Percentiles rank a stretch among this genome's conserved stretches.
Conservation (phyloP, 2,113 vertebrate species). For the Festucalex cinctus region DNA sequence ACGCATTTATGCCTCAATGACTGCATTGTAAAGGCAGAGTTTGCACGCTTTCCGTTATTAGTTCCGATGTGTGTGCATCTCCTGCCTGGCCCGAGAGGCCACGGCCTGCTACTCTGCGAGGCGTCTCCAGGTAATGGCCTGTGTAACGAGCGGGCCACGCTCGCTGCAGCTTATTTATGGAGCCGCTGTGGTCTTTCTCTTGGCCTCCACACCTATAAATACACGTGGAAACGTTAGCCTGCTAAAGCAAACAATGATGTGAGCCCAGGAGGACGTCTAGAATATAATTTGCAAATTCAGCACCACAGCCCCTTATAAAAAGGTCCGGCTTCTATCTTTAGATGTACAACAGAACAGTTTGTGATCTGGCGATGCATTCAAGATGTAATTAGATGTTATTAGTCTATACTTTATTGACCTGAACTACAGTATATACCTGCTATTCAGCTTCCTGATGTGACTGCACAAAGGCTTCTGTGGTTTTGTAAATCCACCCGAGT, state of each 20-base stretch:
- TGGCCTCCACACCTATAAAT: conserved; percentile 65
- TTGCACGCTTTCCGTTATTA: conserved; percentile 32
- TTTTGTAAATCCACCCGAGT: conserved; percentile 9
- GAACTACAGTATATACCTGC: conserved; percentile 14
- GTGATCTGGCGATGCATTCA: conserved; percentile 40
- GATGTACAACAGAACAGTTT: conserved; percentile 42
- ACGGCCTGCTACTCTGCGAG: conserved; percentile 36
- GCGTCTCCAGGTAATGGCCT: conserved; percentile 66
- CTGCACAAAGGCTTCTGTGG: conserved; percentile 18
- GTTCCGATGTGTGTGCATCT: conserved; percentile 45
- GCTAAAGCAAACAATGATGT: conserved; percentile 70
- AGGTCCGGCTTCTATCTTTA: conserved; percentile 1
- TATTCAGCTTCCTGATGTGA: conserved; percentile 8
- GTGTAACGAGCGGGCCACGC: conserved; percentile 68
- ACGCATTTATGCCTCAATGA: no score
- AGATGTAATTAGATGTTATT: conserved; percentile 41
- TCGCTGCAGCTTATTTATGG: conserved; percentile 64
- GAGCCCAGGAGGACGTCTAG: conserved; percentile 43
- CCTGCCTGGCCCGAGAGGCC: conserved; percentile 32
- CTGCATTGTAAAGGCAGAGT: no score
- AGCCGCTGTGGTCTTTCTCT: conserved; percentile 64
- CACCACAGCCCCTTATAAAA: conserved; percentile 50
- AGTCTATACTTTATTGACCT: conserved; percentile 33
- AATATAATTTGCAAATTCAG: conserved; percentile 68
- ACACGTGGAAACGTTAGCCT: conserved; percentile 55